A percentile compares a stretch with the other conserved stretches of the same genome.
Conservation (phyloP, 2,888 invertebrate species). For the Tinea pellionella region DNA sequence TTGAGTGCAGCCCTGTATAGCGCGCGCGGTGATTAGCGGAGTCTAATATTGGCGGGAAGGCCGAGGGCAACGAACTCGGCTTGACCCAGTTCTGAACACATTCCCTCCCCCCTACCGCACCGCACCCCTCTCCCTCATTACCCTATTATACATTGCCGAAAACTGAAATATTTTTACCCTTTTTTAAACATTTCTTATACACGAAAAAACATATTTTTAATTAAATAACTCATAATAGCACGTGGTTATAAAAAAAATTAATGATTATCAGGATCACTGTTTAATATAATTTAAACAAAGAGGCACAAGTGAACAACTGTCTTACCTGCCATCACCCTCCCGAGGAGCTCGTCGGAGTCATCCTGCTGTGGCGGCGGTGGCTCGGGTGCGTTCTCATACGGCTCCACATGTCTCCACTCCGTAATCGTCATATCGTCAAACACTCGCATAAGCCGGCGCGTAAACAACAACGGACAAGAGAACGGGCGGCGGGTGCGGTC, state of each 20-base stretch:
- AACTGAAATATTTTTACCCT: constrained; percentile 40
- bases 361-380: constrained; percentile 26
- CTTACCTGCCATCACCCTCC: constrained; percentile 62
- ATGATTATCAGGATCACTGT: too few species aligned
- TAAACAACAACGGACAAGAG: not conserved
- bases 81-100: constrained; percentile 57
- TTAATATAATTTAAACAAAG: too few species aligned
- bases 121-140: constrained; percentile 21
- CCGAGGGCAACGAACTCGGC: constrained; percentile 69
- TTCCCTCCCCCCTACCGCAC: constrained; percentile 24
- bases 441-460: constrained; percentile 19
- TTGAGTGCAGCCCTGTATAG: constrained; percentile 28
- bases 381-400: constrained; percentile 26
- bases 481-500: constrained; percentile 44
- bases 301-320: not conserved
- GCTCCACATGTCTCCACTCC: constrained; percentile 41
- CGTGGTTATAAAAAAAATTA: not conserved
- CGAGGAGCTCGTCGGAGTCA: constrained; percentile 56
- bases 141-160: constrained; percentile 26
- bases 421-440: constrained; percentile 54
- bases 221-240: not conserved
- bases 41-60: constrained; percentile 67
- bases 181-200: not conserved
- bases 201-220: not conserved
- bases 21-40: constrained; percentile 52